A percentile compares a stretch with the other conserved stretches of the same genome.
These are phyloP conservation scores for Carapus acus DNA, from an alignment of 2,797 vertebrate genomes.

Conservation along the genomic window DNA sequence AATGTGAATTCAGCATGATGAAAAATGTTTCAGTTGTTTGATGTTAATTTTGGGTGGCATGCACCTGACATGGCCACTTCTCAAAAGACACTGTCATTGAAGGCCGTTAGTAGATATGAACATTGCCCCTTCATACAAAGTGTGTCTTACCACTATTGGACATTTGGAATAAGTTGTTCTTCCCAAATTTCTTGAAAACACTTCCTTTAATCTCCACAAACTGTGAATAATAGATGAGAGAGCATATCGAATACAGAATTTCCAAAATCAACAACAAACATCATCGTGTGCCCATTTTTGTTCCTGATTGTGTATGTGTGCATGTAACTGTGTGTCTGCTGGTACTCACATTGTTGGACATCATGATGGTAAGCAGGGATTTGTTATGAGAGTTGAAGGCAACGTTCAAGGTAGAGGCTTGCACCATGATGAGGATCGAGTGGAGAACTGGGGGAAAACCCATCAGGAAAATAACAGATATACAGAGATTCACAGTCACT, in stretches of 20 bases:
- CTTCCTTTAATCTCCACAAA: slow-evolving; percentile 99
- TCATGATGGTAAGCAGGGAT: slow-evolving; percentile 97
- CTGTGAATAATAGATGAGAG: slow-evolving; percentile 62
- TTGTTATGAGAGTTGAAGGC: slow-evolving; percentile 99
- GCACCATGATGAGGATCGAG: slow-evolving; percentile 95
- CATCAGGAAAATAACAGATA: slow-evolving; percentile 57
- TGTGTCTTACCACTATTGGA: slow-evolving; percentile 91
- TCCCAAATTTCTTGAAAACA: slow-evolving; percentile 99
- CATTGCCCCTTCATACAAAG: no score
- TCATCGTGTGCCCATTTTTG: no score
- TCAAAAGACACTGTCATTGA: no score
- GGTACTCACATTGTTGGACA: slow-evolving; percentile 94
- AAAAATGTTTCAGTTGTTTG: no score
- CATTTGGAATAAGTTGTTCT: slow-evolving; percentile 99
- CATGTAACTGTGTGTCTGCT: slow-evolving; percentile 6
- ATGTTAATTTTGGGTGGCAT: no score
- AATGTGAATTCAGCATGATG: no score
- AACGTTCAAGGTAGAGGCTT: slow-evolving; percentile 95
- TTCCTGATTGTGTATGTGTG: no score
- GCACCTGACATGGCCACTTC: no score
- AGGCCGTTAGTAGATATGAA: no score
- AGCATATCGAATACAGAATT: slow-evolving; percentile 4
- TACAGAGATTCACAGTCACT: not conserved
- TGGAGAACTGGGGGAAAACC: slow-evolving; percentile 81
- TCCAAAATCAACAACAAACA: no score